Base-by-base conservation (phyloP, 2,888 invertebrate genomes). In the Stomorhina lunata region DNA sequence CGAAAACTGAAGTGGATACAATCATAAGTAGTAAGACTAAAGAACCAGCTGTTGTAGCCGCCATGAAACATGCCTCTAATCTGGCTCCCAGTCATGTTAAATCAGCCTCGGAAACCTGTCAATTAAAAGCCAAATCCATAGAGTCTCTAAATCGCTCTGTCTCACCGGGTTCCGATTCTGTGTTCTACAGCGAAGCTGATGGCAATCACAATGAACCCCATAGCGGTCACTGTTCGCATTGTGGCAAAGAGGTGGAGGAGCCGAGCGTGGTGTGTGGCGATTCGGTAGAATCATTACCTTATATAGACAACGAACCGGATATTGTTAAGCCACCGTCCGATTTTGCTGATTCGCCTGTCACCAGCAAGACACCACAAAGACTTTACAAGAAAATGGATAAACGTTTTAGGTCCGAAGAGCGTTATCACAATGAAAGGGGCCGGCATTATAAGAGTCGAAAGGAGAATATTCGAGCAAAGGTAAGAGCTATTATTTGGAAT, bases 301-400 rank as follows among this genome's bases (percentile, higher is more conserved):
- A 86, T 68, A 90, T 91, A 43, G 93, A 93, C 85, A 92, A 93
- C 45, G 90, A 90, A 79, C 88, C 87, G 81, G 95, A 96, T 87
- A 96, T 97, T 85, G 96, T 97, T 1, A 95, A 96, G 87, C 97
- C 97, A 0, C 97, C 97, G 1, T 96, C 96, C 15, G 96, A 96
- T 50, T 97, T 97, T 89, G 97, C 96, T 6, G 97, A 97, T 90
- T 96, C 96, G 0, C 97, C 97, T 4, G 92, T 93, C 87, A 93
- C 92, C 75, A 94, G 93, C 57, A 91, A 91, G 75, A 90, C 90
- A 29, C 90, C 91, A 0, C 91, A 91, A 78, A 92, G 94, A 27
- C 90, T 96, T 27, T 96, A 95, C 89, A 96, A 95, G 91, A 96
- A 95, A 90, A 93, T 94, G 88, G 95, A 95, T 87, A 96, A 95